Evolutionary conservation across 2,113 vertebrate genomes (phyloP).

Genomic region (Gnathonemus echidnorhynchus): DNA sequence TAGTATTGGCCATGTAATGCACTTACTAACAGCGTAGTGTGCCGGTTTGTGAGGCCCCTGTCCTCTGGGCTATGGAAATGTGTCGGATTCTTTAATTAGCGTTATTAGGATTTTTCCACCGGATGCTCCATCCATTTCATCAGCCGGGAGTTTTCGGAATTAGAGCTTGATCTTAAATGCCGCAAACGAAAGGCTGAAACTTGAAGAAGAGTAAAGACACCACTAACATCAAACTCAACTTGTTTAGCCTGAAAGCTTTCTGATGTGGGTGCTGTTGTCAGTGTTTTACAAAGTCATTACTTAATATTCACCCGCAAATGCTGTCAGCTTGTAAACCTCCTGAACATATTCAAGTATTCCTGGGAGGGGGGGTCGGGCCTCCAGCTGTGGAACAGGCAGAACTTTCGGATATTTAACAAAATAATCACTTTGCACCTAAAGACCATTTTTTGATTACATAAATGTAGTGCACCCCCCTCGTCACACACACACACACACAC

Average conservation of each 20-base stretch:
- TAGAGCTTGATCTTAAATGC: neutral
- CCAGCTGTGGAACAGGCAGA: neutral
- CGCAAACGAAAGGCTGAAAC: neutral
- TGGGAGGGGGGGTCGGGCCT: neutral
- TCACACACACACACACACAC: neutral
- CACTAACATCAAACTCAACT: neutral
- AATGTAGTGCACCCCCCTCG: neutral
- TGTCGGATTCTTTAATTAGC: slow-evolving; percentile 1
- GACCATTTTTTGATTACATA: neutral
- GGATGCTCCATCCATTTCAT: neutral
- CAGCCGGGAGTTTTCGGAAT: neutral
- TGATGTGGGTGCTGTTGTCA: neutral
- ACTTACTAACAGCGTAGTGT: neutral
- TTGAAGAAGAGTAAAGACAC: neutral
- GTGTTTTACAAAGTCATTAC: neutral
- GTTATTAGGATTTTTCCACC: neutral
- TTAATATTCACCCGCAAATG: neutral
- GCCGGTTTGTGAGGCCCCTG: neutral
- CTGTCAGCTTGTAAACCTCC: neutral
- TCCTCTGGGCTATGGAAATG: neutral
- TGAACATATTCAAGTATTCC: neutral
- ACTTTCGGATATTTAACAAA: neutral
- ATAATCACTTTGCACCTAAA: neutral
- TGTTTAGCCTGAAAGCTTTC: neutral
- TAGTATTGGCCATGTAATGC: neutral